phyloP scores from a whole-genome alignment of 1,140 invertebrate genomes.

The Hetaerina americana region DNA sequence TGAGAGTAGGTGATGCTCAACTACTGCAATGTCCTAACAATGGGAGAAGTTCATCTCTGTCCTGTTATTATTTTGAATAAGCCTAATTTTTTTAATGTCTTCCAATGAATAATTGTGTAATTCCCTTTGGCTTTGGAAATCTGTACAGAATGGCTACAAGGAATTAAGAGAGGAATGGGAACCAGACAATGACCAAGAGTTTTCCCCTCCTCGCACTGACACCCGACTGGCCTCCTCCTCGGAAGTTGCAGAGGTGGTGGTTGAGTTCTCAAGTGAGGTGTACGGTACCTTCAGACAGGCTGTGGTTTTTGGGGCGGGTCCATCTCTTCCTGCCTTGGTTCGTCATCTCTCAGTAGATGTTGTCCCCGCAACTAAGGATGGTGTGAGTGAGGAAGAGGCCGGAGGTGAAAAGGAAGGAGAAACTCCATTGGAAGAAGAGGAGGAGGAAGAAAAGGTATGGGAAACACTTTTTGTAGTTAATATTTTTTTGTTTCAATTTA shows the following conservation, averaged over 20 bases:
- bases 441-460: background rate
- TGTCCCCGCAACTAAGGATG: conserved; percentile 49
- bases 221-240: conserved; percentile 12
- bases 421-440: conserved; percentile 33
- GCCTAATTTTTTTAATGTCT: too few species aligned
- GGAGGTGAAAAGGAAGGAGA: conserved; percentile 19
- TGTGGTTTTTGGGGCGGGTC: conserved; percentile 63
- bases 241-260: conserved; percentile 46
- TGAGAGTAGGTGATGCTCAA: too few species aligned
- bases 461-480: background rate
- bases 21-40: too few species aligned
- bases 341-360: conserved; percentile 66
- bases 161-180: conserved; percentile 14
- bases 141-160: conserved; percentile 5
- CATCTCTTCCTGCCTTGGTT: conserved; percentile 48
- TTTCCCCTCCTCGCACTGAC: conserved; percentile 25
- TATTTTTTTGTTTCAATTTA: conserved; percentile 4
- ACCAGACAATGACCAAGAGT: conserved; percentile 39
- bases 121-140: too few species aligned
- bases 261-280: conserved; percentile 56
- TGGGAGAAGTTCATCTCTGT: too few species aligned
- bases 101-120: too few species aligned
- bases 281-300: conserved; percentile 73
- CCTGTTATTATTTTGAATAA: too few species aligned
- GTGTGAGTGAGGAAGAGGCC: conserved; percentile 44